Evolutionary conservation across 2,888 invertebrate species (phyloP), one percentile per base, ranked within the genome.

Genomic region (Venusia cambrica): DNA sequence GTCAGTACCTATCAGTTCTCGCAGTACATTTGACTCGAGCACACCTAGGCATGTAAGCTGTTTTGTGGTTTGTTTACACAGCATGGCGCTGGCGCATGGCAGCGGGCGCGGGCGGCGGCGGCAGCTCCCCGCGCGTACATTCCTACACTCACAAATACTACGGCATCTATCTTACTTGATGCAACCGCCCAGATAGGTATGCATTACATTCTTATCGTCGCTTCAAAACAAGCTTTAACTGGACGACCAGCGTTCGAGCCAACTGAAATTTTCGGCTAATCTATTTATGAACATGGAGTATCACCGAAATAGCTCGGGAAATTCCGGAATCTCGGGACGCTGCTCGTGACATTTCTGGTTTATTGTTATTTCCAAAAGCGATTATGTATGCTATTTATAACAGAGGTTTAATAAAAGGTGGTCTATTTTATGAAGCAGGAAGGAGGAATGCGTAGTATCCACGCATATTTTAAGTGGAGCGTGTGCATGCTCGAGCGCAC

Each of bases 61-160:
- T 65, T 68, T 70, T 69, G 73, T 74, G 64, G 62, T 69, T 67
- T 81, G 78, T 81, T 81, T 81, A 78, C 74, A 70, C 78, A 78
- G 75, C 74, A 68, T 63, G 73, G 66, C 57, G 69, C 66, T 58
- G 54, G 57, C 48, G 58, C 56, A n/a, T n/a, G n/a, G n/a, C n/a
- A n/a, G n/a, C n/a, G n/a, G 26, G 60, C 54, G 54, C 44, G 57
- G 56, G 59, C 48, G 52, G 51, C 42, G 52, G 56, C 36, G 36
- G 29, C 52, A 46, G 39, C 45, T 32, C 43, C 36, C 38, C 51
- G 45, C 52, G 48, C 57, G 57, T 64, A 60, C 67, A 67, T 65
- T 67, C 66, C 70, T 60, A 64, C 63, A 70, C 68, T 63, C 70
- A 46, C 54, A 40, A 40, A 40, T 42, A 45, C 45, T 41, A 40